Evolutionary conservation across 2,888 invertebrate genomes (phyloP).

Genomic region (Trachelus tabidus): DNA sequence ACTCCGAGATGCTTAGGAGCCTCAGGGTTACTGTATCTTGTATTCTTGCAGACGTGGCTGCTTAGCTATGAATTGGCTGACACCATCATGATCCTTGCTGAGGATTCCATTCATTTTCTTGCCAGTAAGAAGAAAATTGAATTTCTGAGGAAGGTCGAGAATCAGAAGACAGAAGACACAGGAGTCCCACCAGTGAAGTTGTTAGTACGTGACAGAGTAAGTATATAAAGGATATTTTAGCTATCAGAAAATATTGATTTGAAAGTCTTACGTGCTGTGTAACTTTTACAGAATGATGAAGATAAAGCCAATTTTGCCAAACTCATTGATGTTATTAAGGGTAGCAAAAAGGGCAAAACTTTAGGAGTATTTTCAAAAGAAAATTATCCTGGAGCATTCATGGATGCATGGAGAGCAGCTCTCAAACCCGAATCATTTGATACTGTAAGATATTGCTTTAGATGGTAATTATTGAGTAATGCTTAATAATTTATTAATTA

Average conservation of each 20-base stretch:
- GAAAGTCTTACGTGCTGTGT: neutral
- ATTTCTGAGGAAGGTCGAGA: slow-evolving; percentile 91
- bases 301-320: slow-evolving; percentile 84
- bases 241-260: neutral
- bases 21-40: neutral
- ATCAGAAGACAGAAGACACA: slow-evolving; percentile 79
- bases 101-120: slow-evolving; percentile 87
- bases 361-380: slow-evolving; percentile 94
- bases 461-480: slow-evolving; percentile 1
- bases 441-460: slow-evolving; percentile 67
- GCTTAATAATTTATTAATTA: slow-evolving; percentile 2
- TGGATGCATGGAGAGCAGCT: slow-evolving; percentile 88
- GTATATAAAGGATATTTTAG: slow-evolving; percentile 43
- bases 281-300: slow-evolving; percentile 77
- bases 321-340: slow-evolving; percentile 83
- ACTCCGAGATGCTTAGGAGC: neutral
- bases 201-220: slow-evolving; percentile 89
- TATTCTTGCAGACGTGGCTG: slow-evolving; percentile 83
- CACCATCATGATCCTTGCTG: slow-evolving; percentile 91
- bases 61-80: slow-evolving; percentile 97
- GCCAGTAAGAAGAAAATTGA: slow-evolving; percentile 99
- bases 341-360: slow-evolving; percentile 88
- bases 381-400: slow-evolving; percentile 92
- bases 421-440: slow-evolving; percentile 84
- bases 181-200: slow-evolving; percentile 88